These are phyloP conservation scores for Sinhomidia bicolor DNA, from an alignment of 2,888 invertebrate genomes.

Conservation along the genomic window DNA sequence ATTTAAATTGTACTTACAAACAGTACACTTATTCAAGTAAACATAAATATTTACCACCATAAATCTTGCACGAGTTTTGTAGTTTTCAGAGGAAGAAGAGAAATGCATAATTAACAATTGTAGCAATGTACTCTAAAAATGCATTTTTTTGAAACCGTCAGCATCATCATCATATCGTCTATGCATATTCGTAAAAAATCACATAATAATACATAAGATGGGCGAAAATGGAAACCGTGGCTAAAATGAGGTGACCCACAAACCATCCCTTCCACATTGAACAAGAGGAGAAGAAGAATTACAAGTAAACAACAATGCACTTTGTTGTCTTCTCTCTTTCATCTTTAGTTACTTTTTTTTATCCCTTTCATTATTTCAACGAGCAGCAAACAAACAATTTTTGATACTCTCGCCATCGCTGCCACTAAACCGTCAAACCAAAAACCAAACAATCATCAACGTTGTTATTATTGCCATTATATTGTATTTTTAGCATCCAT, in stretches of 20 bases:
- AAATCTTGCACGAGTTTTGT: too few species aligned
- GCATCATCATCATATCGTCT: too few species aligned
- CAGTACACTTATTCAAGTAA: too few species aligned
- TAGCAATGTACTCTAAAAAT: too few species aligned
- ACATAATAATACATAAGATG: not conserved
- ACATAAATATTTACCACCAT: too few species aligned
- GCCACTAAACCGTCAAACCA: not conserved
- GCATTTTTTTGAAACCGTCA: too few species aligned
- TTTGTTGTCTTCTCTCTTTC: conserved; percentile 53
- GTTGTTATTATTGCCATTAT: conserved; percentile 50
- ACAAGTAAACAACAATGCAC: conserved; percentile 61
- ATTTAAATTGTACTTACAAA: too few species aligned
- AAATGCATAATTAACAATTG: too few species aligned
- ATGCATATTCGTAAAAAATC: too few species aligned
- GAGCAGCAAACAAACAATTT: conserved; percentile 39
- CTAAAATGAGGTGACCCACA: conserved; percentile 75
- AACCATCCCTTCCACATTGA: conserved; percentile 64
- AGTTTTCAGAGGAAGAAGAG: too few species aligned
- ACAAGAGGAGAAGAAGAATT: conserved; percentile 51
- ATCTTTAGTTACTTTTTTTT: conserved; percentile 14
- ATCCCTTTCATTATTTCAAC: conserved; percentile 46
- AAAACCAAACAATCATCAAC: conserved; percentile 20
- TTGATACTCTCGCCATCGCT: conserved; percentile 10
- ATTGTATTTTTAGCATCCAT: conserved; percentile 45
- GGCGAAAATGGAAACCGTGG: conserved; percentile 69